Evolutionary conservation across 1,140 invertebrate genomes (phyloP), one percentile per base, ranked within the genome.

Genomic region (Tetraneura akinire): DNA sequence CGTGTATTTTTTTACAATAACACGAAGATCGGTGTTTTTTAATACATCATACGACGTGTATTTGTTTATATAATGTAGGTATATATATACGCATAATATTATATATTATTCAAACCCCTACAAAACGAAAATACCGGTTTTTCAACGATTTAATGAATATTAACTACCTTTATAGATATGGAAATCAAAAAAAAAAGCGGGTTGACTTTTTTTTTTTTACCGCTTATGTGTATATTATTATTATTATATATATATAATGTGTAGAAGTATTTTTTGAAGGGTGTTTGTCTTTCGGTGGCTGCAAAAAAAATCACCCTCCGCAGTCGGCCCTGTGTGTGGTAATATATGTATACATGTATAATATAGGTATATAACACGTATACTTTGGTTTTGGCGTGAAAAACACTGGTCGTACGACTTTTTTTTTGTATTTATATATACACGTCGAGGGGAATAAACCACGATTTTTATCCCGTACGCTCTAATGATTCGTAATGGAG

Each of bases 111-210:
- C 47, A 71, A 45, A 23, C 42, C 21, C 42, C n/a, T 11, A 45
- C 32, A 45, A 68, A 26, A 29, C 29, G 10, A 51, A 71, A 71
- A 71, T 71, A 71, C 47, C 47, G 45, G 45, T 71, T 51, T 37
- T 70, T 49, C 26, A n/a, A 42, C 55, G 74, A 62, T 37, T 4
- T 78, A 78, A 78, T 78, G 74, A 78, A 78, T 78, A 78, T 78
- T 78, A 78, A 78, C 55, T 78, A 57, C 55, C 23, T 29, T 3
- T 57, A 71, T 71, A 51, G 47, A 71, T 51, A 51, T 51, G 68
- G 45, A 71, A 71, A 71, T 32, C n/a, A n/a, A n/a, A 45, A 51
- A 71, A 71, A 71, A 71, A 51, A 68, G 66, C 23, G 66, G 66
- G 66, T 26, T 71, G 68, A 71, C 47, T 71, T 47, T 70, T 70